Evolutionary conservation across 2,113 vertebrate genomes (phyloP).

Genomic region (Colistium nudipinnis): DNA sequence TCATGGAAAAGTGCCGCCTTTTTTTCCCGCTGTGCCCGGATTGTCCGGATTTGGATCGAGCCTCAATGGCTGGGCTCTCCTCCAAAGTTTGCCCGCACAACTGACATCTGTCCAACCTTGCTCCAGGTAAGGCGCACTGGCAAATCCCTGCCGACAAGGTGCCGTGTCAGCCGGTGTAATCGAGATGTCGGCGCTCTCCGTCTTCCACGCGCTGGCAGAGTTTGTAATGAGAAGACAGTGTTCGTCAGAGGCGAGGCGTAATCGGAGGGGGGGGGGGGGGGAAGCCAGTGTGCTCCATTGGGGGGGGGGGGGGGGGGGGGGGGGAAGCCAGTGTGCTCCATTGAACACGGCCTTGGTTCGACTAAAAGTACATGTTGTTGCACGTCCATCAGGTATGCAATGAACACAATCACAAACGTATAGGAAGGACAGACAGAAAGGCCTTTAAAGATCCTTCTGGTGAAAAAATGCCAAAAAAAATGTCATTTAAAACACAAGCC

Average conservation of each 20-base stretch:
- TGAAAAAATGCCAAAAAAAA: not conserved
- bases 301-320: not conserved
- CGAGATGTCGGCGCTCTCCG: not conserved
- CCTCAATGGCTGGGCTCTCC: slow-evolving; percentile 24
- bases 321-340: not conserved
- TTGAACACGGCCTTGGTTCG: not conserved
- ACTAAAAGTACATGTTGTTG: not conserved
- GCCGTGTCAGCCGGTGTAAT: slow-evolving; percentile 34
- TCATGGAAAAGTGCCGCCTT: slow-evolving; percentile 22
- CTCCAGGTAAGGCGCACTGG: slow-evolving; percentile 17
- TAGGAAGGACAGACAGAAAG: not conserved
- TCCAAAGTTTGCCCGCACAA: slow-evolving; percentile 26
- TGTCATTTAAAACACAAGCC: too few species aligned
- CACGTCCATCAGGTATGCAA: not conserved
- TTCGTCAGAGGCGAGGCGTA: slow-evolving; percentile 1
- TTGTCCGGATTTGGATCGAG: slow-evolving; percentile 37
- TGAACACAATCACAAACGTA: not conserved
- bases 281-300: not conserved
- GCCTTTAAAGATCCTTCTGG: not conserved
- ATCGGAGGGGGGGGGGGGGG: slow-evolving; percentile 3
- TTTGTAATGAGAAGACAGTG: slow-evolving; percentile 17
- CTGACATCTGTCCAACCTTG: slow-evolving; percentile 32
- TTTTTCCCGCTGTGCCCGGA: not conserved
- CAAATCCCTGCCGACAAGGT: slow-evolving; percentile 36
- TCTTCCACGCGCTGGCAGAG: slow-evolving; percentile 2